Evolutionary conservation across 64 coral and sea anemone species (phyloP), one percentile per base, ranked within the genome.

Genomic region (Astreopora myriophthalma): DNA sequence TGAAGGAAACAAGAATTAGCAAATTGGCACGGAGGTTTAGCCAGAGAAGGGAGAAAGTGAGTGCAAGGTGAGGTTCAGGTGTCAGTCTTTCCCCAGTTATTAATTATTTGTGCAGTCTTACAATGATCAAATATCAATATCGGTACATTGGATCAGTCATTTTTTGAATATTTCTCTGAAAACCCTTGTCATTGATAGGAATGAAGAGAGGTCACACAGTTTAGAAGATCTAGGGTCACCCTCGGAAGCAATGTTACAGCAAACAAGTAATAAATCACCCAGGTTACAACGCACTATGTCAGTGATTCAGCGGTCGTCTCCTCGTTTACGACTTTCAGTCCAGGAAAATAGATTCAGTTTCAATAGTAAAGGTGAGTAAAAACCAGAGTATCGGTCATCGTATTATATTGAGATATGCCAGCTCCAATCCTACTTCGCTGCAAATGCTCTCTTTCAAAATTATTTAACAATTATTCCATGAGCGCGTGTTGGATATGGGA

Each of bases 291-390:
- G 95, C 26, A 90, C 95, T 1, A 89, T 96, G 86, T 96, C 95
- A 73, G 70, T 96, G 9, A 93, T 90, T 38, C 95, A 96, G 19
- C 74, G 91, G 30, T 88, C 95, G 17, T 89, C 91, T 49, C 95
- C 95, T 58, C 79, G 95, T n/a, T 76, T 73, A 60, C 87, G 77
- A 29, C 65, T 94, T 25, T 61, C 76, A 83, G 68, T 57, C 27
- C 46, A 89, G 8, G 95, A 96, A 86, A 93, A 96, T 40, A 93
- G 95, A 93, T 79, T 93, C 25, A 96, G 95, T 51, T 86, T 87
- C 26, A 96, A 88, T 69, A 89, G 85, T 49, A 93, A 69, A 96
- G 95, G 95, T 96, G 46, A 12, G 22, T 66, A n/a, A n/a, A n/a
- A n/a, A n/a, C n/a, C n/a, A n/a, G n/a, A n/a, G n/a, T n/a, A n/a